phyloP scores from a whole-genome alignment of 2,113 vertebrate species.

The Onychostruthus taczanowskii region DNA sequence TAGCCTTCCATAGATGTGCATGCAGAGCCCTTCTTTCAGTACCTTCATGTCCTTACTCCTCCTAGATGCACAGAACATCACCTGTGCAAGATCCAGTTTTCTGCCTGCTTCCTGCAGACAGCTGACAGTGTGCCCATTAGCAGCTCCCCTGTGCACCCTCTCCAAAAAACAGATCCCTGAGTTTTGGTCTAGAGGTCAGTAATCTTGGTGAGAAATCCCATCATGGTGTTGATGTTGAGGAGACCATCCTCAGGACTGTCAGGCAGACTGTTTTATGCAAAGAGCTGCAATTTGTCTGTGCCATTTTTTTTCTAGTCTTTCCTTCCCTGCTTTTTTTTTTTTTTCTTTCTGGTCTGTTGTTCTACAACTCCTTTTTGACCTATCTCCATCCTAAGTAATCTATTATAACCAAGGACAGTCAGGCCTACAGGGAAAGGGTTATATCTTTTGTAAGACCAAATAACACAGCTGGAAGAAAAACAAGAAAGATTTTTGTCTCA shows the following conservation, averaged over 20 bases:
- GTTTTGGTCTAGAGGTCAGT: neutral
- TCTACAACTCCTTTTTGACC: neutral
- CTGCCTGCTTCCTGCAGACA: neutral
- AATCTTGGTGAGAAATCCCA: neutral
- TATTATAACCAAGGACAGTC: neutral
- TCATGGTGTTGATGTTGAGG: neutral
- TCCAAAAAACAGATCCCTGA: neutral
- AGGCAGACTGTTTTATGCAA: neutral
- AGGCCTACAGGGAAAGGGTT: neutral
- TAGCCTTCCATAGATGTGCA: rapidly evolving
- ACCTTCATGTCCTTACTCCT: neutral
- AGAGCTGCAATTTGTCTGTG: neutral
- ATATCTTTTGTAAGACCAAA: constrained; percentile 21
- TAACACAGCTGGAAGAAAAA: constrained; percentile 30
- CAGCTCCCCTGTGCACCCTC: neutral
- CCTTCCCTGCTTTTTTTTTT: neutral
- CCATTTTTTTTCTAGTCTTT: neutral
- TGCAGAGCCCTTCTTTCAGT: neutral
- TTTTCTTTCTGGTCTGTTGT: neutral
- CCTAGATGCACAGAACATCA: neutral
- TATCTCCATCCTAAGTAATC: neutral
- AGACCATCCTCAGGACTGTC: neutral
- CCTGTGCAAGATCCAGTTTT: neutral
- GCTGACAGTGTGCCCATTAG: neutral
- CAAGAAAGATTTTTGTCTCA: constrained; percentile 18